These are phyloP conservation scores for Temnothorax curvispinosus DNA, from an alignment of 1,140 invertebrate genomes.

Conservation along the genomic window DNA sequence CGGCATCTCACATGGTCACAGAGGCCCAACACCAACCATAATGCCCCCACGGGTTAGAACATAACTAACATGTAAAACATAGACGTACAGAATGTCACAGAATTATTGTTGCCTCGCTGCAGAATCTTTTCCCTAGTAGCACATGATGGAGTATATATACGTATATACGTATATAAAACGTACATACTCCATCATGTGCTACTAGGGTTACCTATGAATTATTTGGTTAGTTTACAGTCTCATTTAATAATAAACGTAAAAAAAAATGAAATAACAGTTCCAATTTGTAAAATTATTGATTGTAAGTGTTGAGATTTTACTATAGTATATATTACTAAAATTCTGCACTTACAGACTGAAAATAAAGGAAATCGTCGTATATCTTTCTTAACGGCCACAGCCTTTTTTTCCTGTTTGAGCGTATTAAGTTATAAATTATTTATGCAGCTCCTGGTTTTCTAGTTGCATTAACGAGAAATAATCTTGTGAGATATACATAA, in stretches of 20 bases:
- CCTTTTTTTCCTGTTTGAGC: conserved; percentile 45
- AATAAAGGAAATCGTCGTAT: conserved; percentile 31
- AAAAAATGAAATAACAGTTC: neutral
- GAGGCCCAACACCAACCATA: too few species aligned
- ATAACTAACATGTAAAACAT: neutral
- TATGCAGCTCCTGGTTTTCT: conserved; percentile 33
- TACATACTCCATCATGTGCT: too few species aligned
- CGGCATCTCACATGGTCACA: too few species aligned
- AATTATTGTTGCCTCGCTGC: neutral
- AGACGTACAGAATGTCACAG: neutral
- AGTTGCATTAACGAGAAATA: conserved; percentile 57
- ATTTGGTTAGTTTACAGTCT: neutral
- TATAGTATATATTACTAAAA: conserved; percentile 19
- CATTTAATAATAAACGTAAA: neutral
- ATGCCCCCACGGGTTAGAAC: too few species aligned
- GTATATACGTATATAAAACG: too few species aligned
- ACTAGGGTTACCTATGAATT: neutral
- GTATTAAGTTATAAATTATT: conserved; percentile 69
- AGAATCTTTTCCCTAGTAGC: too few species aligned
- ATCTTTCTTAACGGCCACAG: conserved; percentile 28
- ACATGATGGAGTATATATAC: too few species aligned
- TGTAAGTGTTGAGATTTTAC: neutral
- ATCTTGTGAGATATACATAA: conserved; percentile 60
- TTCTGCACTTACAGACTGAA: neutral
- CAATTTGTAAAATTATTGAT: neutral